Conservation (phyloP, 2,888 invertebrate genomes). For the Perithous albicinctus region DNA sequence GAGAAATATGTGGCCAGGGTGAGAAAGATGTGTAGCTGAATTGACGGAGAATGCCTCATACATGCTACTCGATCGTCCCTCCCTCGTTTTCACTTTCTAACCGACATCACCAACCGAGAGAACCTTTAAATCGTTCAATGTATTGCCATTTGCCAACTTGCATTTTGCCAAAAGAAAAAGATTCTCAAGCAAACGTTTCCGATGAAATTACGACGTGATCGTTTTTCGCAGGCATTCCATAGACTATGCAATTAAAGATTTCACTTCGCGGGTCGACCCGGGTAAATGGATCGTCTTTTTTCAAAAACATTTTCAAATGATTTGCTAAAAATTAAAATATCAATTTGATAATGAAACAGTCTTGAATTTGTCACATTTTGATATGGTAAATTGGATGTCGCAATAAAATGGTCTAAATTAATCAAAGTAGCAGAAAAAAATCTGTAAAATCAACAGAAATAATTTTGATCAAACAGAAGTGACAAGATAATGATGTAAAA, state of each 20-base stretch:
- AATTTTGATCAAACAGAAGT: no score
- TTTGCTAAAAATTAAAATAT: background rate
- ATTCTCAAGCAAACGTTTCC: background rate
- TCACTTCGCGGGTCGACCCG: background rate
- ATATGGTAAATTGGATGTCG: no score
- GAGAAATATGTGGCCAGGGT: no score
- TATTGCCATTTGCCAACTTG: conserved; percentile 3
- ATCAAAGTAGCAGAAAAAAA: no score
- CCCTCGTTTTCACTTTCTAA: conserved; percentile 66
- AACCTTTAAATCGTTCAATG: background rate
- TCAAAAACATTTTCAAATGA: background rate
- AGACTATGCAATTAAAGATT: conserved; percentile 1
- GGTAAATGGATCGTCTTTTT: background rate
- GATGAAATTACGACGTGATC: background rate
- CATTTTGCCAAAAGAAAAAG: conserved; percentile 8
- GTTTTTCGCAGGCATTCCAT: background rate
- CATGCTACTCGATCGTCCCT: conserved; percentile 10
- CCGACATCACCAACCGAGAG: conserved; percentile 28
- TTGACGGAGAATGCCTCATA: no score
- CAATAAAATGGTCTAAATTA: no score
- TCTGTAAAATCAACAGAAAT: no score
- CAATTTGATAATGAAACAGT: background rate
- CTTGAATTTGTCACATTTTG: no score
- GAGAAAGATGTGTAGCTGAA: no score
- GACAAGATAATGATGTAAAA: no score